Evolutionary conservation across 2,888 invertebrate genomes (phyloP), one percentile per base, ranked within the genome.

Genomic region (Monoplex corrugatus): DNA sequence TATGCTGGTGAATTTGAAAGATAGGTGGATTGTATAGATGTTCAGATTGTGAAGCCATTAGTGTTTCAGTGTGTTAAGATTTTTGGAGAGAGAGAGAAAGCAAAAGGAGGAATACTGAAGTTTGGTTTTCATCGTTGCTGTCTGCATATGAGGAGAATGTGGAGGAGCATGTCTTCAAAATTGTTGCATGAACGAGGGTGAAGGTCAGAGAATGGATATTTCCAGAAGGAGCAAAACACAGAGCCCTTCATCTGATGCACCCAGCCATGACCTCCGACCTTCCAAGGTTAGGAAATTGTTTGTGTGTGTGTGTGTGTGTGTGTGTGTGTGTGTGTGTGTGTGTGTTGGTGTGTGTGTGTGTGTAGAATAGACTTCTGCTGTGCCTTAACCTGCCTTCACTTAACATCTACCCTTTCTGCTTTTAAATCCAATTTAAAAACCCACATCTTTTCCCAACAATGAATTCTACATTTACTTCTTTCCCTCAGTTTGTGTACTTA

Each of bases 181-280:
- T 38, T n/a, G 32, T n/a, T 40, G 35, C 83, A 43, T 28, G 72
- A 63, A 83, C 45, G 16, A 35, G 44, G 63, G 50, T 84, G 88
- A 82, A 78, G 72, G 38, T 44, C 19, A 10, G 28, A 45, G 32
- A n/a, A 83, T 83, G 82, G 82, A 85, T 35, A 23, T 68, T 43
- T 28, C 68, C 50, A 43, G 28, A 6, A 13, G 68, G 43, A 50
- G 35, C 32, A 57, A 1, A 8, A 86, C 13, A 28, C 16, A 43
- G 1, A 57, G 23, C 38, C 38, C 86, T 19, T 28, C 50, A 0
- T 32, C 35, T 16, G 40, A 50, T 75, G 68, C 87, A 32, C 6
- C 50, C 86, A 68, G 84, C 72, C 87, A 89, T 89, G 89, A 89
- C 23, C 32, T 89, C n/a, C 82, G 84, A 38, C 89, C 89, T 40